A percentile compares a stretch with the other conserved stretches of the same genome.
These are phyloP conservation scores for Melanostoma scalare DNA, from an alignment of 2,888 invertebrate genomes.

Conservation along the genomic window DNA sequence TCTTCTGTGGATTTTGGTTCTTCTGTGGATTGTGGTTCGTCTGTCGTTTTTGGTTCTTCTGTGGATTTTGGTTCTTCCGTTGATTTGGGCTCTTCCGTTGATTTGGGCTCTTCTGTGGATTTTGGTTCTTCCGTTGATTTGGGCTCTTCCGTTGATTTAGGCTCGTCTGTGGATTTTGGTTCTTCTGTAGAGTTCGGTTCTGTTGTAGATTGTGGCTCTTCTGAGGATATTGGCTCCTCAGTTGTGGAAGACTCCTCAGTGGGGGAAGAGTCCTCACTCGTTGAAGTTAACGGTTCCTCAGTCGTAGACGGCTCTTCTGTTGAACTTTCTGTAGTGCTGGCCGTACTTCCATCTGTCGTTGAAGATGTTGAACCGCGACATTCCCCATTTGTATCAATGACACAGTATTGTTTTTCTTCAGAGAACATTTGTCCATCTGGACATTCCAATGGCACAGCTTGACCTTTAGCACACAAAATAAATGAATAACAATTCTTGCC, in stretches of 20 bases:
- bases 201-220: conserved; percentile 1
- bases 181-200: conserved; percentile 12
- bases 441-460: conserved; percentile 74
- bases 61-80: conserved; percentile 8
- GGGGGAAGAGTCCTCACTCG: too few relatives aligned
- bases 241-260: background rate
- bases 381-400: conserved; percentile 73
- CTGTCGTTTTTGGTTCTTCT: background rate
- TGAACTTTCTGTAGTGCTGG: background rate
- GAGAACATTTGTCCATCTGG: conserved; percentile 74
- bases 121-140: conserved; percentile 2
- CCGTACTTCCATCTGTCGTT: background rate
- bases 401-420: conserved; percentile 67
- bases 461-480: conserved; percentile 73
- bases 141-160: background rate
- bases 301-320: conserved; percentile 52
- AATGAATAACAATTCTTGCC: conserved; percentile 74
- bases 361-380: conserved; percentile 55
- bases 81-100: conserved; percentile 1
- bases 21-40: background rate
- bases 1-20: conserved; percentile 54
- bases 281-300: background rate
- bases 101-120: background rate
- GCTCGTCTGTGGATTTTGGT: background rate
- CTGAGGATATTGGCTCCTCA: background rate